Base-by-base conservation (phyloP, 2,797 vertebrate genomes). In the Discoglossus pictus region DNA sequence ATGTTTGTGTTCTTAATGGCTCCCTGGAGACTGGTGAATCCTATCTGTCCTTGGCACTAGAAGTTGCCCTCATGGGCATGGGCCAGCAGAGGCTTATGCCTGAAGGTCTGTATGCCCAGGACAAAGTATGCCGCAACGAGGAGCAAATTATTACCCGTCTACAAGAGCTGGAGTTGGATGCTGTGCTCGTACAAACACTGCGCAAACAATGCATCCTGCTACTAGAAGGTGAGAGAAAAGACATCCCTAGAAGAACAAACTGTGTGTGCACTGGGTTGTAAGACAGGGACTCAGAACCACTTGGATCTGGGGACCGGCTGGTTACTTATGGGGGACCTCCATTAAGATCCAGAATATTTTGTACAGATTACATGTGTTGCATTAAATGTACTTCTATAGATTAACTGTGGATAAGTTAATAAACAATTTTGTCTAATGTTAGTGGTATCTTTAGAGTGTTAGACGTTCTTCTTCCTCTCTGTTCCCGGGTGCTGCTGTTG, bases 1-100 rank as follows among this genome's bases (percentile, higher is more conserved):
- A 98, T 0, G 90, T 97, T 21, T 91, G 93, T 1, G 89, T 98
- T 1, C 87, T 87, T 74, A 72, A 80, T 0, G 85, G 92, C 60
- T 92, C 86, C 71, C 79, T 87, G 23, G 92, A 93, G 7, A 86
- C 79, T 1, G 80, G 87, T 15, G 96, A 98, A 80, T 98, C 96
- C 11, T 98, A 96, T 86, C 87, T 99, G 78, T 93, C 95, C 4
- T 74, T 99, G 78, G 94, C 97, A 60, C 81, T 98, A 73, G 97
- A 99, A 85, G 97, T 98, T 79, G 94, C 95, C 6, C 83, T 99
- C 72, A 94, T 99, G 94, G 97, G 97, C 6, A 95, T 99, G 94
- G 97, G 97, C 55, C 97, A 99, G 80, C 97, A 99, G 81, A 90
- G 97, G 55, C 90, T 98, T 78, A 99, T 99, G 96, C 96, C 97